Evolutionary conservation across 2,797 vertebrate species (phyloP), one percentile per base, ranked within the genome.

Genomic region (Nyctalus aviator): DNA sequence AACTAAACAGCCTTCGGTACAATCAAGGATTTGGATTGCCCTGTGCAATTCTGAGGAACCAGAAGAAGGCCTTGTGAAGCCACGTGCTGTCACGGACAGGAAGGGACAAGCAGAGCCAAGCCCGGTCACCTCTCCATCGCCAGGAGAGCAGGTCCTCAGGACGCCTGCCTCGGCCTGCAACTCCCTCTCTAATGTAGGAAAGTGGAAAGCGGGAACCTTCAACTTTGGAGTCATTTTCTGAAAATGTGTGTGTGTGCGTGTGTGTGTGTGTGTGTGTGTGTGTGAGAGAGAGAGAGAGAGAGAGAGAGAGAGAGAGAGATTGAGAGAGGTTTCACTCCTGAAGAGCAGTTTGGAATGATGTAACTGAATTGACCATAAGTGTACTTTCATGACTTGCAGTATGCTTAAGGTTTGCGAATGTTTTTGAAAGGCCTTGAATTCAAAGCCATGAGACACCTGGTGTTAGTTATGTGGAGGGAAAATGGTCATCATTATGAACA

Each of bases 251-350:
- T 41, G 37, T 41, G 37, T 41, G 37, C 7, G 6, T 41, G 37
- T 41, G 37, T 41, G 37, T 41, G 37, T 41, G 37, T 41, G 37
- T 37, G 37, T 37, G 37, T 5, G 37, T 21, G 32, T 81, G 37
- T 21, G 84, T 87, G 91, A 71, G 64, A 84, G 37, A 90, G 84
- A 93, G 93, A 64, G 62, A 91, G 85, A 93, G 78, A 35, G 62
- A 78, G 37, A 91, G 87, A 93, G 93, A 68, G 59, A 91, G 85
- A 91, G 73, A 30, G 62, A 73, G 55, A 57, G 50, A 20, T n/a
- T n/a, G 50, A 53, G 50, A 8, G 50, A 53, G 7, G 8, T 59
- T 59, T 27, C 25, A 92, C 46, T 76, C 23, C 75, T 8, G 21
- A 79, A 82, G 50, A 73, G 30, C n/a, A 89, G 92, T 87, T 41